Conservation (phyloP, 1,140 invertebrate genomes). For the Solenopsis invicta region DNA sequence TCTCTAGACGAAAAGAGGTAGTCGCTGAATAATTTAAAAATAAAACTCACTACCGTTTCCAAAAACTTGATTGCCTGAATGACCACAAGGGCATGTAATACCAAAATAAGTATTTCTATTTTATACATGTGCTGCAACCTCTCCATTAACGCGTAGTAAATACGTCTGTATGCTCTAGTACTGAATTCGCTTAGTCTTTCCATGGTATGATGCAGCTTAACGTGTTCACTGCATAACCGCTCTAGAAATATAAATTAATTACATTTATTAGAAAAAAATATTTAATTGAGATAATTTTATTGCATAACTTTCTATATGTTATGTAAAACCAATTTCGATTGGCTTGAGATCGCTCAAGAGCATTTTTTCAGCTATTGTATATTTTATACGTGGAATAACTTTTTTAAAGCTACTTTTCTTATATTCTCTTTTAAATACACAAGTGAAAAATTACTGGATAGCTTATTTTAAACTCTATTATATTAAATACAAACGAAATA, state of each 20-base stretch:
- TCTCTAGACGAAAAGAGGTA: constrained; percentile 62
- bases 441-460: neutral
- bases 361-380: neutral
- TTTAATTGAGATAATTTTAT: constrained; percentile 22
- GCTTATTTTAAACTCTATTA: constrained; percentile 10
- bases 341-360: neutral
- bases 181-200: constrained; percentile 81
- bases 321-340: neutral
- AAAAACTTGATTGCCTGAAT: constrained; percentile 77
- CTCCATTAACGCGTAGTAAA: constrained; percentile 80
- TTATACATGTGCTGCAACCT: constrained; percentile 82
- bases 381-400: neutral
- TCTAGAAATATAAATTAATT: constrained; percentile 68
- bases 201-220: constrained; percentile 81
- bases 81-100: constrained; percentile 77
- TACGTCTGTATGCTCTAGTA: constrained; percentile 77
- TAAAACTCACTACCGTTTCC: constrained; percentile 72
- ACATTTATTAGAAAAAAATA: neutral
- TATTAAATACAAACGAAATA: neutral
- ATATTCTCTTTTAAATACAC: neutral
- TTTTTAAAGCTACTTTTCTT: neutral
- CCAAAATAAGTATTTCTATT: constrained; percentile 81
- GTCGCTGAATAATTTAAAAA: constrained; percentile 75
- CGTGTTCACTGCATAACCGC: constrained; percentile 78
- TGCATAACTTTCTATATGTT: neutral